Percentiles rank a stretch among this genome's conserved stretches.
Evolutionary conservation across 2,888 invertebrate species (phyloP).

Genomic region (Keiferia lycopersicella): DNA sequence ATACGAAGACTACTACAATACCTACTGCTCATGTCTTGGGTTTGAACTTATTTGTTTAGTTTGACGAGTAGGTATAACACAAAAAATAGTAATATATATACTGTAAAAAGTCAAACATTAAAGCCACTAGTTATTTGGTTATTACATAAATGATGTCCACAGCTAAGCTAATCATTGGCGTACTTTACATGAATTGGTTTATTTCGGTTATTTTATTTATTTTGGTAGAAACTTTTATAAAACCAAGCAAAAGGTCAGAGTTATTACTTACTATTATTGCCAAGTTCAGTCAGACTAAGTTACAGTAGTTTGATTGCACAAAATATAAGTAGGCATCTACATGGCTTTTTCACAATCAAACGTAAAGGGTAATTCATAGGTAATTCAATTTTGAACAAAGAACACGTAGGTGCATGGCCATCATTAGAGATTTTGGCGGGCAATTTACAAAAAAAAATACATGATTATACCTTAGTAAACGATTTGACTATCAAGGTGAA

Average conservation of each 20-base stretch:
- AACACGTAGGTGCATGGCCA: background rate
- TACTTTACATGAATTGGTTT: no score
- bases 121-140: no score
- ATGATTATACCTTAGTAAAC: conserved; percentile 1
- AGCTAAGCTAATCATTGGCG: no score
- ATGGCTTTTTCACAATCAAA: conserved; percentile 1
- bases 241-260: background rate
- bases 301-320: conserved; percentile 3
- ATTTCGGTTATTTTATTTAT: background rate
- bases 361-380: background rate
- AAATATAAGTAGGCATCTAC: background rate
- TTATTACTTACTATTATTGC: background rate
- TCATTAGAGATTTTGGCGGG: background rate
- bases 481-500: background rate
- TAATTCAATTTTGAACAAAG: background rate
- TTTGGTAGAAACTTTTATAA: background rate
- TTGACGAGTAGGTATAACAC: no score
- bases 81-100: no score
- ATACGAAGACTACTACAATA: no score
- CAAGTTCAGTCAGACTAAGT: background rate
- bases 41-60: no score
- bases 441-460: background rate
- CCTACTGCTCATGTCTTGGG: no score
- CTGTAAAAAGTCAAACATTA: no score
- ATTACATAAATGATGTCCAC: no score